Conservation (phyloP, 2,113 vertebrate species). For the Paedocypris sp. region DNA sequence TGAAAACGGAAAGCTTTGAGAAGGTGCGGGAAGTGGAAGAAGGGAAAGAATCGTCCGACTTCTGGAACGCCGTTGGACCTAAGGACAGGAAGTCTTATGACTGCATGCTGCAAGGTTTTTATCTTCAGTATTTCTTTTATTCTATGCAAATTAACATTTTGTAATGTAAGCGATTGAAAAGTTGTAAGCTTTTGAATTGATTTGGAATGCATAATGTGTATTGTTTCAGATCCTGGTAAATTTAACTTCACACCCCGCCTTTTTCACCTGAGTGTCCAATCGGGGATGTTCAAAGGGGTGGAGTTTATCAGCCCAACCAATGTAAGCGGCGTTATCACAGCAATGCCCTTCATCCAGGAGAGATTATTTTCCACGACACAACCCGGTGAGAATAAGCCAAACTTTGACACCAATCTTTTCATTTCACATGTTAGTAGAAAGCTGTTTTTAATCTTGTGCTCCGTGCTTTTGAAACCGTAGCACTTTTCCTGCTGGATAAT, state of each 20-base stretch:
- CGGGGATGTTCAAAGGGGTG: conserved; percentile 47
- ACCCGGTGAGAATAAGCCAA: conserved; percentile 50
- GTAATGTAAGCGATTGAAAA: not conserved
- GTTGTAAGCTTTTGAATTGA: not conserved
- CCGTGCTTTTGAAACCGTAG: too few species aligned
- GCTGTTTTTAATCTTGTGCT: too few species aligned
- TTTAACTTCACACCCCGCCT: conserved; percentile 67
- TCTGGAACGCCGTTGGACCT: conserved; percentile 60
- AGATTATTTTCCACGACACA: conserved; percentile 50
- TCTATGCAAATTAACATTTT: not conserved
- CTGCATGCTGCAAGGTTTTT: conserved; percentile 70
- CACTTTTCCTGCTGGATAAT: conserved; percentile 65
- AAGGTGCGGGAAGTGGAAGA: conserved; percentile 56
- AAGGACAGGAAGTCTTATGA: conserved; percentile 66
- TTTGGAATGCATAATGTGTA: not conserved
- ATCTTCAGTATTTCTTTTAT: too few species aligned
- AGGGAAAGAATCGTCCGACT: conserved; percentile 59
- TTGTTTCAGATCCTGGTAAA: conserved; percentile 58
- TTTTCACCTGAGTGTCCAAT: conserved; percentile 54
- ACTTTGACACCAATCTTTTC: too few species aligned
- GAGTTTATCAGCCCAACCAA: conserved; percentile 50
- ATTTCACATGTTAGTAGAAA: too few species aligned
- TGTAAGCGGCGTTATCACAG: conserved; percentile 46
- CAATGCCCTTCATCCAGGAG: conserved; percentile 65
- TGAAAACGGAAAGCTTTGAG: conserved; percentile 35